Evolutionary conservation across 2,113 vertebrate genomes (phyloP), one percentile per base, ranked within the genome.

Genomic region (Halcyon senegalensis): DNA sequence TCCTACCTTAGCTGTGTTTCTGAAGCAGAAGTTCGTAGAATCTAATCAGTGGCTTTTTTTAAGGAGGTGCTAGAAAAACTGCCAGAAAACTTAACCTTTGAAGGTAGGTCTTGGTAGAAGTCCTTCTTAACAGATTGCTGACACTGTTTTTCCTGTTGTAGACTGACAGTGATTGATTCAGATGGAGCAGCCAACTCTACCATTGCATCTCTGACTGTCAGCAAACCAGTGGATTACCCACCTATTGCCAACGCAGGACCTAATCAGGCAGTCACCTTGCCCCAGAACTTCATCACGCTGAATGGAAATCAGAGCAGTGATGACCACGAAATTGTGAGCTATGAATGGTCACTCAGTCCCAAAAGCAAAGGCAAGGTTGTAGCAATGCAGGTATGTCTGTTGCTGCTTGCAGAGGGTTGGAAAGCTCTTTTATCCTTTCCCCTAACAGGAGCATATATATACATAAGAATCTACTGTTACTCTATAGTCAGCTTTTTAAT

Each of bases 261-360:
- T 7, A 98, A 98, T 77, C 98, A 97, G 93, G 97, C 97, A 83
- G 96, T 98, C 87, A 98, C 95, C 70, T 96, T 98, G 81, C 98
- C 98, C 27, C 94, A 98, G 39, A 98, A 98, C 92, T 95, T 78
- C 67, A 96, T 99, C 87, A 98, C 93, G 0, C 75, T 99, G 87
- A 98, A 98, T 79, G 98, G 98, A 90, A 99, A 98, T 78, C 97
- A 97, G 93, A 98, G 98, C 97, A 98, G 94, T 1, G 98, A 98
- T 63, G 98, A 99, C 89, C 97, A 98, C 51, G 95, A 94, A 58
- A 98, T 98, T 83, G 93, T 97, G 41, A 95, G 97, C 81, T 99
- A 98, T 41, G 95, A 98, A 72, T 99, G 98, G 98, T 98, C 97
- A 0, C 96, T 98, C 77, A 98, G 96, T 39, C 97, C 98, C 27